A percentile compares a stretch with the other conserved stretches of the same genome.
These are phyloP conservation scores for Eupithecia pulchellata DNA, from an alignment of 2,888 invertebrate genomes.

Conservation along the genomic window DNA sequence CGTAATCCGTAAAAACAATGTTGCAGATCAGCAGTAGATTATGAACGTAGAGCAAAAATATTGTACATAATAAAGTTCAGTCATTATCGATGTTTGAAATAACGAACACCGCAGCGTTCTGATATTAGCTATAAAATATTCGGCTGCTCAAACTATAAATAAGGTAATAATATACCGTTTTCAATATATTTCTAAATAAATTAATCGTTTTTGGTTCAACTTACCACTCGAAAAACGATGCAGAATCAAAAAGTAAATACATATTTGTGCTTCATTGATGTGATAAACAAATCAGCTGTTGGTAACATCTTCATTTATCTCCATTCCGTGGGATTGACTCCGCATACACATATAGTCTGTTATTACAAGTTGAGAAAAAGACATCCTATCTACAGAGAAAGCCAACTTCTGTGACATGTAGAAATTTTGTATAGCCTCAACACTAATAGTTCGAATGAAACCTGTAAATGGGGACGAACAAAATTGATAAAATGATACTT, in stretches of 20 bases:
- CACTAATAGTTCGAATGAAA: neutral
- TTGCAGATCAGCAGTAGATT: neutral
- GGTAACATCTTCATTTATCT: constrained; percentile 26
- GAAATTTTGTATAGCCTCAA: neutral
- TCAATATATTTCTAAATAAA: constrained; percentile 9
- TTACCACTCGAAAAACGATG: constrained; percentile 33
- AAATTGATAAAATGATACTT: neutral
- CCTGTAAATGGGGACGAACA: neutral
- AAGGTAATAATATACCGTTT: neutral
- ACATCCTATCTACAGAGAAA: neutral
- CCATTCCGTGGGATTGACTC: constrained; percentile 21
- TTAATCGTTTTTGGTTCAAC: constrained; percentile 19
- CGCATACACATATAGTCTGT: constrained; percentile 18
- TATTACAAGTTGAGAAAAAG: constrained; percentile 20
- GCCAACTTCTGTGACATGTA: constrained; percentile 5
- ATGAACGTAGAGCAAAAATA: neutral
- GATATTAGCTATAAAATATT: neutral
- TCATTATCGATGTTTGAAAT: neutral
- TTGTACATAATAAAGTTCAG: neutral
- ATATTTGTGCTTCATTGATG: constrained; percentile 12
- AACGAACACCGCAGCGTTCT: neutral
- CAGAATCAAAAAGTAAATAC: constrained; percentile 13
- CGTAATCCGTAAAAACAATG: neutral
- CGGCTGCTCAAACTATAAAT: neutral
- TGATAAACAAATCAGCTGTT: constrained; percentile 21